Evolutionary conservation across 1,140 invertebrate species (phyloP).

Genomic region (Drosophila malerkotliana): DNA sequence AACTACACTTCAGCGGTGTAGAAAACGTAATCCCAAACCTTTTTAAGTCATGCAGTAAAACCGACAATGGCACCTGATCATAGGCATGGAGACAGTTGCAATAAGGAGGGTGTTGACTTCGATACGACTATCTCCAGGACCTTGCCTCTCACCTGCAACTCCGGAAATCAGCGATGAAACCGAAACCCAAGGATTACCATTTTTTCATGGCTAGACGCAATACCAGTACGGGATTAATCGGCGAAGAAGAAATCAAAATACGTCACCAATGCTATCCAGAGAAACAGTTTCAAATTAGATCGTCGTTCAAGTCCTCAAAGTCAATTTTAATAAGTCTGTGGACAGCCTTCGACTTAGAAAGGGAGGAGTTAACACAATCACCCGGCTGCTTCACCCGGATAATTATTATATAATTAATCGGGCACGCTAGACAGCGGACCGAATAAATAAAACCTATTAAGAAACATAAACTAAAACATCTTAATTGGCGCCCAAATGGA

Average conservation of each 20-base stretch:
- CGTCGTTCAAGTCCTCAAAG: background rate
- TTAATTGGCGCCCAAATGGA: no score
- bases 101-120: no score
- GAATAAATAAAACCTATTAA: constrained; percentile 5
- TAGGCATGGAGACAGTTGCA: background rate
- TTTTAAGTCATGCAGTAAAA: constrained; percentile 3
- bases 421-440: constrained; percentile 1
- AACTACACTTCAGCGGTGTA: constrained; percentile 7
- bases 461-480: background rate
- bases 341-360: no score
- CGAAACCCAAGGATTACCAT: background rate
- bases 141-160: background rate
- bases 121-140: no score
- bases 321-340: background rate
- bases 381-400: no score
- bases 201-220: constrained; percentile 1
- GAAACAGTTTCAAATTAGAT: constrained; percentile 4
- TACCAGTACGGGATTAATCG: background rate
- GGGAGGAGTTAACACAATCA: no score
- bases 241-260: background rate
- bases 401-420: background rate
- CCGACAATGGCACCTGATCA: constrained; percentile 5
- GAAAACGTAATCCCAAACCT: background rate
- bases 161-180: background rate
- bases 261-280: constrained; percentile 3